These are phyloP conservation scores for Muschampia plurimacula DNA, from an alignment of 2,888 invertebrate genomes.

Conservation along the genomic window DNA sequence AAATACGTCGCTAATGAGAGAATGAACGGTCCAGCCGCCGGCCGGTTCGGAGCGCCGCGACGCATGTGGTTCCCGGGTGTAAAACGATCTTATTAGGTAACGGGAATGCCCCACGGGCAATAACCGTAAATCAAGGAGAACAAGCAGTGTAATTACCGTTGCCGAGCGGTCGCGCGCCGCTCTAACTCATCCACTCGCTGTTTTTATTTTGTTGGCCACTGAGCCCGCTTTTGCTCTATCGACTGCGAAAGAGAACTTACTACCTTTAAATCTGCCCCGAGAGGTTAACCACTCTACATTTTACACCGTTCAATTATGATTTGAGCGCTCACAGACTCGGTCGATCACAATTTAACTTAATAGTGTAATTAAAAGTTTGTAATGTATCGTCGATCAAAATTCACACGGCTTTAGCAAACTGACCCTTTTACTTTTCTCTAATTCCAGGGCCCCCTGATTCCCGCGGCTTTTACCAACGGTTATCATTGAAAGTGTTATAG, in stretches of 20 bases:
- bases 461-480: conserved; percentile 99
- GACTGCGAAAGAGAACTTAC: conserved; percentile 78
- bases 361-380: conserved; percentile 35
- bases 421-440: conserved; percentile 47
- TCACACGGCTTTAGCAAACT: conserved; percentile 34
- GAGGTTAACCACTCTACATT: conserved; percentile 76
- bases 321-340: conserved; percentile 46
- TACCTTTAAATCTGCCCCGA: conserved; percentile 81
- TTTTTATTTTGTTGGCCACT: conserved; percentile 83
- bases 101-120: conserved; percentile 85
- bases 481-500: conserved; percentile 93
- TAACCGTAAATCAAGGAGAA: conserved; percentile 86
- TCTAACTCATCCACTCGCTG: conserved; percentile 83
- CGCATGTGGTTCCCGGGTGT: conserved; percentile 82
- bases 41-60: conserved; percentile 57
- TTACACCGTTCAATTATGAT: conserved; percentile 77
- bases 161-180: conserved; percentile 82
- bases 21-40: conserved; percentile 73
- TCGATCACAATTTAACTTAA: conserved; percentile 36
- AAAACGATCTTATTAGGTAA: conserved; percentile 85
- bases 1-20: conserved; percentile 81
- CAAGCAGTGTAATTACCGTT: conserved; percentile 86
- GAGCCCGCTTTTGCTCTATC: conserved; percentile 79
- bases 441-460: conserved; percentile 98
- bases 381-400: conserved; percentile 28